Evolutionary conservation across 2,113 vertebrate species (phyloP).

Genomic region (Oostethus manadensis): DNA sequence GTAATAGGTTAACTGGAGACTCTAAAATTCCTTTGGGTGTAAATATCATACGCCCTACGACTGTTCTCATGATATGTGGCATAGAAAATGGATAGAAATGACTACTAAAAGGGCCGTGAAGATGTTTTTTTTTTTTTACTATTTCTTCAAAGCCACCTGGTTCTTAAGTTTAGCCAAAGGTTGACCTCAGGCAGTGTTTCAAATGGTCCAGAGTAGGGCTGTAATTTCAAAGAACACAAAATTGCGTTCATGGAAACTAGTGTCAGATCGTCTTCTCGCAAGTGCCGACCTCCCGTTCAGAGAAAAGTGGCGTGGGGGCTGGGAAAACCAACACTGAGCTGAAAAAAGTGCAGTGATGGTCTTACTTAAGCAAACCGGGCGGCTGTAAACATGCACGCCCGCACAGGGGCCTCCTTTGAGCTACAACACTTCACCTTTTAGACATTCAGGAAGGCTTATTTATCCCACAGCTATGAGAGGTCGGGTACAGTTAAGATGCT

Average conservation of each 20-base stretch:
- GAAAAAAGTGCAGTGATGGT: slow-evolving; percentile 39
- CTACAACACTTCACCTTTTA: slow-evolving; percentile 1
- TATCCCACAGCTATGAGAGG: slow-evolving; percentile 27
- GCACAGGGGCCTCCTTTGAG: slow-evolving; percentile 68
- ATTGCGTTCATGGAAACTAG: slow-evolving; percentile 30
- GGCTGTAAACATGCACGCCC: slow-evolving; percentile 45
- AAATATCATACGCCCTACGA: too few species aligned
- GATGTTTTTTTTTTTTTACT: not conserved
- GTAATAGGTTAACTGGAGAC: too few species aligned
- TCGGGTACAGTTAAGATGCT: slow-evolving; percentile 33
- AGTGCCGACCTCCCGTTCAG: slow-evolving; percentile 40
- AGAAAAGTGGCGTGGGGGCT: slow-evolving; percentile 8
- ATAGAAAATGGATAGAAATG: not conserved
- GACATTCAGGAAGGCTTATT: slow-evolving; percentile 47
- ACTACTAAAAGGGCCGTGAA: not conserved
- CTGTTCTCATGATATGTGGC: not conserved
- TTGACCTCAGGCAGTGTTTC: slow-evolving; percentile 54
- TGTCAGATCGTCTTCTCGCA: slow-evolving; percentile 38
- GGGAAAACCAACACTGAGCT: slow-evolving; percentile 30
- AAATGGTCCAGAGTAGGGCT: slow-evolving; percentile 59
- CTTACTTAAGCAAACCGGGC: slow-evolving; percentile 35
- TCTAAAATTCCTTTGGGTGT: too few species aligned
- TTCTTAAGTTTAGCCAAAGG: slow-evolving; percentile 29
- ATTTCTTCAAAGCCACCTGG: not conserved
- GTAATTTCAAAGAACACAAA: slow-evolving; percentile 56